Evolutionary conservation across 2,888 invertebrate genomes (phyloP).

Genomic region (Brenthis hecate): DNA sequence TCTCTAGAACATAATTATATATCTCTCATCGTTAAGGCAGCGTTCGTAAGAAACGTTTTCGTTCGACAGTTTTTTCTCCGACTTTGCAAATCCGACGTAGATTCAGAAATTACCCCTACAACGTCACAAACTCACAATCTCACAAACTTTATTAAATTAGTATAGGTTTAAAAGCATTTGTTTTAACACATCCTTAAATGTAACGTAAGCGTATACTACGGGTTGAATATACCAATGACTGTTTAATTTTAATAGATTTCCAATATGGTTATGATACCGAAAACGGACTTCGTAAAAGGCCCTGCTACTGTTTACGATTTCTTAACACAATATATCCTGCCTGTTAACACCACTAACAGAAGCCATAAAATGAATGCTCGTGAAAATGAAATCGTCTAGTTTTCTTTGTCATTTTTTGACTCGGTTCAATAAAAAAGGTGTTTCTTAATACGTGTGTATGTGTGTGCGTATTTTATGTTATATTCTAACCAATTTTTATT

Average conservation of each 20-base stretch:
- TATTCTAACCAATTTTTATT: background rate
- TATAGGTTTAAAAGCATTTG: background rate
- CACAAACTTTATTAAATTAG: no score
- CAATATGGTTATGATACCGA: constrained; percentile 24
- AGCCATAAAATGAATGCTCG: background rate
- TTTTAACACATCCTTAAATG: constrained; percentile 13
- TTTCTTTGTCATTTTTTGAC: background rate
- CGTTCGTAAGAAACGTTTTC: no score
- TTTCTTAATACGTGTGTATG: no score
- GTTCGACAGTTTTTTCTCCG: no score
- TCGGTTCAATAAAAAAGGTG: no score
- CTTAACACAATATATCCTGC: constrained; percentile 18
- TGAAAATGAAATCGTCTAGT: background rate
- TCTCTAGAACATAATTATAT: no score
- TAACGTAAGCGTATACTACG: background rate
- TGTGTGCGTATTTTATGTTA: no score
- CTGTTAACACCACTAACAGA: constrained; percentile 15
- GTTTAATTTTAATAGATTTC: constrained; percentile 15
- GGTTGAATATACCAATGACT: background rate
- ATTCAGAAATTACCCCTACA: no score
- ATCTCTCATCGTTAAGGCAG: no score
- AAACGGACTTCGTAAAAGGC: constrained; percentile 25
- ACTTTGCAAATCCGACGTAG: no score
- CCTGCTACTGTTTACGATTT: constrained; percentile 26
- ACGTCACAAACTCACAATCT: no score